Evolutionary conservation across 23 tunicate species (phyloP), one percentile per base, ranked within the genome.

Genomic region (Phallusia fumigata): DNA sequence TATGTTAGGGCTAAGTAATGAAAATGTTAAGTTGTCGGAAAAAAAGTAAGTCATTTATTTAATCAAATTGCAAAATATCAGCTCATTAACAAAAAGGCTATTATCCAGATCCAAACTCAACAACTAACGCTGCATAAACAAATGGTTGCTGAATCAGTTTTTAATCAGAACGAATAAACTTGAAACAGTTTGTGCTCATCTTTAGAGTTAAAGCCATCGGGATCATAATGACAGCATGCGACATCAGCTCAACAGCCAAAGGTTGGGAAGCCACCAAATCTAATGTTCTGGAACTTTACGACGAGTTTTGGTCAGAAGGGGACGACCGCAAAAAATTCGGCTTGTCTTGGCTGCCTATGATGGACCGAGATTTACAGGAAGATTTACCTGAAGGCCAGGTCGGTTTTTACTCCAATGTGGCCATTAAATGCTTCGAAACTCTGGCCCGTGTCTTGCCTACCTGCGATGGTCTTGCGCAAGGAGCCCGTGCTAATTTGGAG

Each of bases 261-360:
- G 76, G 80, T 19, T 92, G 92, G 92, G 75, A 82, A 19, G 82
- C 73, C 11, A 87, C 89, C 19, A 88, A 78, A 65, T 31, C 73
- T 21, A 92, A 81, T 64, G 86, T 92, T 30, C 53, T 44, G 16
- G 92, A 87, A 30, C 53, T 92, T 0, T 87, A 92, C 69, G 31
- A 73, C 49, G 97, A 92, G 74, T 92, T 92, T 80, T 92, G 91
- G 91, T 69, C 77, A 0, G 97, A 92, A 81, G 97, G 97, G 31
- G 92, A 92, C 64, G 75, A 35, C 33, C 58, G 97, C 64, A 92
- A 87, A 81, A 73, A 81, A 21, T 31, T 82, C 19, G 86, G 89
- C 12, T 49, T 92, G 26, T 50, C 88, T 2, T 45, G 74, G 34
- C 10, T 88, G 22, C 85, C 88, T 18, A 87, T 92, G 89, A 87